Evolutionary conservation across 2,797 vertebrate genomes (phyloP).

Genomic region (Buphagus erythrorhynchus): DNA sequence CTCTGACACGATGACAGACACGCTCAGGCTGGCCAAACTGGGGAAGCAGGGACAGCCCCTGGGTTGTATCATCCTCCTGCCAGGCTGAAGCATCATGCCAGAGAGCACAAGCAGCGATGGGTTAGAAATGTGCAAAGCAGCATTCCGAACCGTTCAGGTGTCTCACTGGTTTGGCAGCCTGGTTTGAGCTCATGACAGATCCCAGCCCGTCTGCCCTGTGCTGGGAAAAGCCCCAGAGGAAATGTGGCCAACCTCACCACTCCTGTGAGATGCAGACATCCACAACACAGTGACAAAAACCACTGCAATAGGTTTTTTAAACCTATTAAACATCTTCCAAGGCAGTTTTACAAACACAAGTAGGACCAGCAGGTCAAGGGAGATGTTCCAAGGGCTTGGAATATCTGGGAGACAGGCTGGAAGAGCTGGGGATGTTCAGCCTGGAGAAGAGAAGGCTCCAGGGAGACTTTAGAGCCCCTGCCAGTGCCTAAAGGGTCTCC

Average conservation of each 20-base stretch:
- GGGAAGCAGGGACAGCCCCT: background rate
- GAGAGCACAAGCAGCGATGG: background rate
- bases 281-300: rapidly evolving
- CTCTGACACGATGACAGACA: rapidly evolving
- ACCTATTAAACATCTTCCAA: background rate
- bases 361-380: background rate
- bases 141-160: rapidly evolving
- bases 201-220: background rate
- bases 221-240: background rate
- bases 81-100: background rate
- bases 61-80: background rate
- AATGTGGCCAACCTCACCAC: background rate
- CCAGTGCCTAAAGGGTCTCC: background rate
- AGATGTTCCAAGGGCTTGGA: background rate
- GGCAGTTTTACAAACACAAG: background rate
- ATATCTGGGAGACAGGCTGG: background rate
- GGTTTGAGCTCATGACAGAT: background rate
- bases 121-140: background rate
- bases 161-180: background rate
- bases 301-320: background rate
- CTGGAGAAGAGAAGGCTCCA: background rate
- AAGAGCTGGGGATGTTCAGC: background rate
- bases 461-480: background rate
- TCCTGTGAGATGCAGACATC: background rate
- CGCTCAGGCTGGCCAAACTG: background rate